Evolutionary conservation across 2,888 invertebrate genomes (phyloP), one percentile per base, ranked within the genome.

Genomic region (Xestia sexstrigata): DNA sequence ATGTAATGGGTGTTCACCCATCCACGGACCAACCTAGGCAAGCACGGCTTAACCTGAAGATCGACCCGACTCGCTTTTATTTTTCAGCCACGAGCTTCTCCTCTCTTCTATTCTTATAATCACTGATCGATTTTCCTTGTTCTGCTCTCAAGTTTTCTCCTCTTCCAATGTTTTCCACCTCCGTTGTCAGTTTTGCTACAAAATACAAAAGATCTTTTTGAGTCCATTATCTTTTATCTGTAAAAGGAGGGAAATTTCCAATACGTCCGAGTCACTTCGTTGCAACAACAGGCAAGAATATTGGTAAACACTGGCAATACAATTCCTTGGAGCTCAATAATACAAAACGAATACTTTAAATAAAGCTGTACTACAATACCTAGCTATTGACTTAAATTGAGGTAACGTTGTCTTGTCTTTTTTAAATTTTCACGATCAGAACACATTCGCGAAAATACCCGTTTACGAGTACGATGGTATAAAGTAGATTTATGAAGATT

Each of bases 231-330:
- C 2, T 67, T 35, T 6, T 35, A 23, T 30, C 55, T 55, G n/a
- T 39, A 30, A n/a, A 15, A 70, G 49, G 42, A 42, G 17, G 49
- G 0, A 45, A 55, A 67, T 79, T 60, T 79, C 39, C 65, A 55
- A 73, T 73, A 69, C 45, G 26, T 66, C 60, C 58, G n/a, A 15
- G 1, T 15, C 35, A 55, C 20, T 82, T 26, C 15, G 35, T 5
- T 35, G 23, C n/a, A 39, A 42, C 52, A 67, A 62, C 65, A 70
- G 35, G 62, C 60, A 39, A 49, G 35, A 74, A 67, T 84, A 82
- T 81, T 70, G 81, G n/a, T 81, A 80, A 84, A 84, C 58, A 62
- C 20, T 13, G 13, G 35, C 60, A 45, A 47, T 35, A 84, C 75
- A 84, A 70, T 67, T 70, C 35, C 42, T 68, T n/a, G n/a, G 17